Base-by-base conservation (phyloP, 2,113 vertebrate genomes). In the Psammodynastes pulverulentus region DNA sequence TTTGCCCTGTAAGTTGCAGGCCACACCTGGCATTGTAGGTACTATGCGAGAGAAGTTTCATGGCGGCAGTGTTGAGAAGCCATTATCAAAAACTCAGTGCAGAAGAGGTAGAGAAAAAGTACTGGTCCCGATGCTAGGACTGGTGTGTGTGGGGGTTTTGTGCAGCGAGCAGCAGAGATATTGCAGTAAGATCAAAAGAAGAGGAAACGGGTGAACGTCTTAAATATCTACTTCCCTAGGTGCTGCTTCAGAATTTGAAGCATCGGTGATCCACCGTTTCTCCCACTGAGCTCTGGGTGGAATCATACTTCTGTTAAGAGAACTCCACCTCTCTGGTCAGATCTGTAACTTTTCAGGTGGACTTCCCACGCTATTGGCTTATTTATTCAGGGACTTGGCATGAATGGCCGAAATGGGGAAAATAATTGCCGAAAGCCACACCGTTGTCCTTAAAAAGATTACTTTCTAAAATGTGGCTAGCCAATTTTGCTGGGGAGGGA, bases 31-130 rank as follows among this genome's bases (percentile, higher is more conserved):
- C 4, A 49, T 52, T 29, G 3, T n/a, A 91, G 1, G 86, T 51
- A 90, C 39, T 72, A 45, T 84, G 85, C 0, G n/a, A 45, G 90
- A 24, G 34, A 56, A 21, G 34, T 5, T 62, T 21, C 2, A 89
- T 91, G 92, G 92, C 21, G 10, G 34, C 0, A 0, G 0, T 48
- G 72, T 56, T 56, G 58, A 0, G 1, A 92, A 79, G 0, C 56
- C 19, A 0, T 15, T 3, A 56, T 45, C n/a, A 51, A 84, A 62
- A 67, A 21, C 89, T 39, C 62, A 49, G 88, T 0, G 89, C 58
- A 53, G 84, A 94, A 92, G 91, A 93, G 88, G 92, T 72, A 95
- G 94, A 91, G 87, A 91, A 92, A 92, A 89, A 92, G 84, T 34
- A 90, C 29, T 0, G 0, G 5, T 90, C 45, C 62, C 0, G 0